A percentile compares a stretch with the other conserved stretches of the same genome.
Evolutionary conservation across 92 coral and sea anemone species (phyloP).

Genomic region (Micromussa lordhowensis): DNA sequence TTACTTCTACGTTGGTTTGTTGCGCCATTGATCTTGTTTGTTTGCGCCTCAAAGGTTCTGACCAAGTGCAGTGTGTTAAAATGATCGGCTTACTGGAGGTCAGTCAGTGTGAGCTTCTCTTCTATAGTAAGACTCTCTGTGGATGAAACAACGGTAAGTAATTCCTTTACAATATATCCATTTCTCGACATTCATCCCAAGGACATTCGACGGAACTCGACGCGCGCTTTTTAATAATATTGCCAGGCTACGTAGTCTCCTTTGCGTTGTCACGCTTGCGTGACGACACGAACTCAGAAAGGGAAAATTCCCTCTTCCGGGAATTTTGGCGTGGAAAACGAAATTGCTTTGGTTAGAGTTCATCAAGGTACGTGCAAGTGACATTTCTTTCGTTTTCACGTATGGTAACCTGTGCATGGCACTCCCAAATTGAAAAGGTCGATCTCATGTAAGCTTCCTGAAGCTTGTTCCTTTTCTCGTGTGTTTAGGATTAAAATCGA

Average conservation of each 20-base stretch:
- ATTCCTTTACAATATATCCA: neutral
- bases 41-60: neutral
- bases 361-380: neutral
- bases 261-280: too few species aligned
- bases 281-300: too few species aligned
- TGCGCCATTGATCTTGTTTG: neutral
- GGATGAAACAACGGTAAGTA: neutral
- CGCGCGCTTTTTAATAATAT: neutral
- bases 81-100: neutral
- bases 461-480: too few species aligned
- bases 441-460: too few species aligned
- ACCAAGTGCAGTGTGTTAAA: neutral
- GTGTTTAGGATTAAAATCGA: too few species aligned
- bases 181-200: neutral
- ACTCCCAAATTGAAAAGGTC: too few species aligned
- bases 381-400: neutral
- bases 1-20: slow-evolving; percentile 9
- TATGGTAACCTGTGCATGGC: neutral
- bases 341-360: neutral
- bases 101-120: neutral
- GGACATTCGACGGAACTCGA: neutral
- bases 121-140: neutral
- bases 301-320: neutral
- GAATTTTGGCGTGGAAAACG: neutral
- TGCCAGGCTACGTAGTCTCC: too few species aligned